A percentile compares a stretch with the other conserved stretches of the same genome.
phyloP scores from a whole-genome alignment of 2,113 vertebrate species.

The Lanius ludovicianus region DNA sequence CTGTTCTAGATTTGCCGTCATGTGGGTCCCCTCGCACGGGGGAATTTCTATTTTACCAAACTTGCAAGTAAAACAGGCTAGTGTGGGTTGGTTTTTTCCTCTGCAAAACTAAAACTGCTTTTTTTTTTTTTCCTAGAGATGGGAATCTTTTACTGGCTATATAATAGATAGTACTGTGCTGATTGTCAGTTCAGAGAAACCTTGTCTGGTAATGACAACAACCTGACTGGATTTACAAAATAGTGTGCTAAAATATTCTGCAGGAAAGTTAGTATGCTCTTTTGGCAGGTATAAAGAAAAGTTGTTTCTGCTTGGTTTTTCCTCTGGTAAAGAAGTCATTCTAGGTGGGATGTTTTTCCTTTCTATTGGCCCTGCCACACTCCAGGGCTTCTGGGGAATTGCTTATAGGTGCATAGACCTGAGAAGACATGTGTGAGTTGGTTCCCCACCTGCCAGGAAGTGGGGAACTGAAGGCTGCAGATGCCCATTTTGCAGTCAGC shows the following conservation, averaged over 20 bases:
- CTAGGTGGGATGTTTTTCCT: background rate
- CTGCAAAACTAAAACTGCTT: background rate
- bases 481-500: background rate
- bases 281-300: slow-evolving; percentile 4
- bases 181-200: slow-evolving; percentile 23
- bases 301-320: background rate
- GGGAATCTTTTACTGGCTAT: background rate
- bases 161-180: background rate
- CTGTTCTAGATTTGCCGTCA: background rate
- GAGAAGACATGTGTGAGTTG: background rate
- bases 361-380: background rate
- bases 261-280: background rate
- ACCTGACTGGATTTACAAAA: background rate
- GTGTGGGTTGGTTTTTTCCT: background rate
- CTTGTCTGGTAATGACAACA: slow-evolving; percentile 10
- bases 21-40: background rate
- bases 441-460: background rate
- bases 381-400: background rate
- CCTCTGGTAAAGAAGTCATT: background rate
- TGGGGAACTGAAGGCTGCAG: background rate
- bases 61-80: background rate
- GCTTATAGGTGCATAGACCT: background rate
- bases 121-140: background rate
- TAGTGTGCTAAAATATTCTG: background rate
- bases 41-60: background rate